Evolutionary conservation across 1,140 invertebrate genomes (phyloP), one percentile per base, ranked within the genome.

Genomic region (Andrena cerasifolii): DNA sequence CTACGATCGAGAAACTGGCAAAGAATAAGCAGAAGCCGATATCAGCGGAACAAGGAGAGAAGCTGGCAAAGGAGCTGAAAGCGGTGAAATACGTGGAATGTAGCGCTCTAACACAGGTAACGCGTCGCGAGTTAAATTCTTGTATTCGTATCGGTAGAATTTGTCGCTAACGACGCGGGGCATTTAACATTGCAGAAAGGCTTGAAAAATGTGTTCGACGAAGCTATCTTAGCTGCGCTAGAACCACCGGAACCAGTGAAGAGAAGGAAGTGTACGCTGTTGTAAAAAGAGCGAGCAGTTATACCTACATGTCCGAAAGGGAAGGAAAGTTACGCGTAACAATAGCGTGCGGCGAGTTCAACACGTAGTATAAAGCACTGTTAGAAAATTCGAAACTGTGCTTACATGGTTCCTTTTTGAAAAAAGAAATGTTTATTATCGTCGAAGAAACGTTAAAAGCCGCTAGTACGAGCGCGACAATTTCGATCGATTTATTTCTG

Each of bases 11-110:
- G 89, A 99, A 99, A 92, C 93, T 99, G 89, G 98, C 98, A 33
- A 99, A 99, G 93, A 99, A 99, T 88, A 99, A 99, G 94, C 98
- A 99, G 89, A 99, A 98, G 92, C 99, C 99, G 14, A 98, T 99
- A 61, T 96, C 97, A 21, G 94, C 96, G 79, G 99, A 99, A 91
- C 96, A 98, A 91, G 98, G 98, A 56, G 98, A 99, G 90, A 99
- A 99, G 93, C 93, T 99, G 77, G 98, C 99, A 18, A 98, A 98
- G 92, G 99, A 99, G 94, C 94, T 99, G 84, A 98, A 98, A 93
- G 99, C 99, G 70, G 99, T 99, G 16, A 99, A 99, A 95, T 99
- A 99, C 93, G 99, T 99, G 8, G 99, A 99, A 93, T 99, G 99
- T 90, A 99, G 98, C 67, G 98, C 98, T 85, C 93, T 99, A 43